Base-by-base conservation (phyloP, 2,113 vertebrate species). In the Menidia beryllina region DNA sequence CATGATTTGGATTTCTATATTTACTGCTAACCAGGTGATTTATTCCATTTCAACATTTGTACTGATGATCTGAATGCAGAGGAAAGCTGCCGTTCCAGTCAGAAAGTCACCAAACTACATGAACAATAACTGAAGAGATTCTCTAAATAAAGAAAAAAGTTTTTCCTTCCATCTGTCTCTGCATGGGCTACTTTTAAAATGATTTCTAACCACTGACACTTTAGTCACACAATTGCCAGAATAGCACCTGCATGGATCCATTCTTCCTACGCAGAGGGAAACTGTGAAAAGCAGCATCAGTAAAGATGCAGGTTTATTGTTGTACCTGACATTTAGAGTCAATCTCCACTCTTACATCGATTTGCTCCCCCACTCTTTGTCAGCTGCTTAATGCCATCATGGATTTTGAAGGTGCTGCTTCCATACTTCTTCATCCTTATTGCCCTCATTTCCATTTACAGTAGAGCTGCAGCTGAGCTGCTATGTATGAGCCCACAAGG, bases 391-490 rank as follows among this genome's bases (percentile, higher is more conserved):
- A 56, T 73, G 61, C 79, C 45, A 7, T 64, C 38, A 48, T 63
- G 45, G 79, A 75, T 66, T 55, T 26, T 54, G 50, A 75, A 79
- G 60, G 70, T 63, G 78, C 68, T 66, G 68, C 56, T 73, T 74
- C 50, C 36, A 69, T 73, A 81, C 77, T 61, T 78, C 65, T 65
- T 41, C 79, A 74, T 72, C 67, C 53, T 79, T 66, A 65, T 23
- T 65, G 71, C 62, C 67, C 72, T 82, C 62, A 63, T 76, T 81
- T 75, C 61, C 75, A 76, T 70, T 76, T 69, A 66, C 68, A 77
- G 75, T 75, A 66, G 60, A n/a, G 13, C 76, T 72, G 49, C 54
- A 30, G 74, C 77, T 61, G 51, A 81, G 64, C 64, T 76, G 61
- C 59, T 61, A 12, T 48, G 54, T 65, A 53, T 34, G 56, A 53